phyloP scores from a whole-genome alignment of 2,888 invertebrate genomes.

The Dendrolimus pini region DNA sequence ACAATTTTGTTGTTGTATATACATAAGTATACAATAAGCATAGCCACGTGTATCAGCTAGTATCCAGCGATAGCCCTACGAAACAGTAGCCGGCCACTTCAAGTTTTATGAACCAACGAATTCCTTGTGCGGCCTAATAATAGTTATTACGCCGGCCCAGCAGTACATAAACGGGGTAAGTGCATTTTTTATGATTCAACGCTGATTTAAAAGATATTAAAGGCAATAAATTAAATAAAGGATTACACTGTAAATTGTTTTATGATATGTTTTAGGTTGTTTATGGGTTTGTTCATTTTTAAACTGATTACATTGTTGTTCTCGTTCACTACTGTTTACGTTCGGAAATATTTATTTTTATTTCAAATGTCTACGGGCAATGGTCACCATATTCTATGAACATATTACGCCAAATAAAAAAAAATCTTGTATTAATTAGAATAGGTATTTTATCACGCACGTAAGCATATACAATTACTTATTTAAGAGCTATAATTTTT shows the following conservation, averaged over 20 bases:
- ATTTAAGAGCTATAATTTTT: too few relatives aligned
- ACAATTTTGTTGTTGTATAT: too few relatives aligned
- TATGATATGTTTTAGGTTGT: slow-evolving; percentile 61
- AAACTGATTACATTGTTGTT: neutral
- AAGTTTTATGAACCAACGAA: slow-evolving; percentile 55
- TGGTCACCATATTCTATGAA: too few relatives aligned
- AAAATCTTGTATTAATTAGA: too few relatives aligned
- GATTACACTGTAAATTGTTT: slow-evolving; percentile 67
- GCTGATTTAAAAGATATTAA: slow-evolving; percentile 64
- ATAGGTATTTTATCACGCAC: too few relatives aligned
- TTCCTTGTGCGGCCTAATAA: slow-evolving; percentile 66
- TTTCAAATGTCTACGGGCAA: neutral
- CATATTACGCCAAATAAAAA: too few relatives aligned
- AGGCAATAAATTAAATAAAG: slow-evolving; percentile 55
- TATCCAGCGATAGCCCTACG: slow-evolving; percentile 5
- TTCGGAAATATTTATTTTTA: slow-evolving; percentile 7
- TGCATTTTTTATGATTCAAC: slow-evolving; percentile 69
- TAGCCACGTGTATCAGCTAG: neutral
- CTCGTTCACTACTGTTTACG: slow-evolving; percentile 11
- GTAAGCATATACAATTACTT: too few relatives aligned
- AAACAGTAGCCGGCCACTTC: slow-evolving; percentile 29
- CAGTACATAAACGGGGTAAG: slow-evolving; percentile 35
- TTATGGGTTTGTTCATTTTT: slow-evolving; percentile 12
- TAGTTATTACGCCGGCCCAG: slow-evolving; percentile 64
- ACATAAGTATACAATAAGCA: too few relatives aligned